Conservation (phyloP, 2,888 invertebrate genomes). For the Chironomus riparius region DNA sequence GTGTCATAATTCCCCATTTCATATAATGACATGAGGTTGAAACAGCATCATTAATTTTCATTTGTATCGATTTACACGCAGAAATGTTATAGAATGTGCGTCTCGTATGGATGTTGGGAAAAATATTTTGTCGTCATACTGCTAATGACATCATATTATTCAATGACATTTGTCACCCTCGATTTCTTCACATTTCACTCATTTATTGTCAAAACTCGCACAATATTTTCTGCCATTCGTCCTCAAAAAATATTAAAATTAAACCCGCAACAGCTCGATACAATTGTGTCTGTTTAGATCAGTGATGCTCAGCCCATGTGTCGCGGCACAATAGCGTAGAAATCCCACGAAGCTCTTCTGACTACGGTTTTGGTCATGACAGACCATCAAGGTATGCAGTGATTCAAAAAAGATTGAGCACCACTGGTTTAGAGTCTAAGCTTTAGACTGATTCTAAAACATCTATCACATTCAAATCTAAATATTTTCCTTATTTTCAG, state of each 20-base stretch:
- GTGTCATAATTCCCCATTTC: too few relatives aligned
- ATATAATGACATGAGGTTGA: conserved; percentile 3
- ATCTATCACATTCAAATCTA: not conserved
- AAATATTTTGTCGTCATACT: conserved; percentile 16
- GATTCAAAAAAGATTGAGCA: too few relatives aligned
- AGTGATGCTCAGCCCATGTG: too few relatives aligned
- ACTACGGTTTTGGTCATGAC: too few relatives aligned
- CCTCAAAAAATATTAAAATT: not conserved
- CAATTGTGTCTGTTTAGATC: not conserved
- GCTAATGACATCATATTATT: conserved; percentile 26
- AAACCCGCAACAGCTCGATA: not conserved
- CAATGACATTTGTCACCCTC: conserved; percentile 22
- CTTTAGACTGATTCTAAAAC: not conserved
- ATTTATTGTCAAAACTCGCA: not conserved
- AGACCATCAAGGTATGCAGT: too few relatives aligned
- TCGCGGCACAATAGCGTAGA: too few relatives aligned
- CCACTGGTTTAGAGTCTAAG: too few relatives aligned
- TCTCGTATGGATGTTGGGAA: not conserved
- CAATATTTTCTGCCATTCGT: not conserved
- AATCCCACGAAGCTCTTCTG: too few relatives aligned
- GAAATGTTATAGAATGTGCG: not conserved
- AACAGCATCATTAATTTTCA: conserved; percentile 25
- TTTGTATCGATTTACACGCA: conserved; percentile 24
- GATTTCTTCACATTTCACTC: not conserved
- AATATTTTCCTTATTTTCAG: too few relatives aligned